These are phyloP conservation scores for Tenebrio molitor DNA, from an alignment of 1,140 invertebrate genomes.

Conservation along the genomic window DNA sequence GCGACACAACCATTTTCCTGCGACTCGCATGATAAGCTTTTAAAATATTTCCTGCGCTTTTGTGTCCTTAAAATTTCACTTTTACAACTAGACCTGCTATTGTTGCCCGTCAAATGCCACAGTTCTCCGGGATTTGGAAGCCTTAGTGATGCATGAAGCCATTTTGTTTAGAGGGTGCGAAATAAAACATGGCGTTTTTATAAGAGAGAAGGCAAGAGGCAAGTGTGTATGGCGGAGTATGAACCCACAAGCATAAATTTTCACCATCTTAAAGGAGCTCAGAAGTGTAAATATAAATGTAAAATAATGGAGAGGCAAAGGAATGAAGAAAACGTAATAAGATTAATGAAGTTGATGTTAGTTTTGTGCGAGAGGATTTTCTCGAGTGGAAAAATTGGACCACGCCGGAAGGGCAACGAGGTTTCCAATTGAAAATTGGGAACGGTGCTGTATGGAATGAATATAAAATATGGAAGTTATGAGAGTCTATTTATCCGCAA, in stretches of 20 bases:
- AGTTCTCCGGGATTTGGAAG: conserved; percentile 16
- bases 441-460: neutral
- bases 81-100: conserved; percentile 8
- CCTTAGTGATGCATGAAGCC: conserved; percentile 15
- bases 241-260: conserved; percentile 25
- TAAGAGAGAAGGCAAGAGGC: neutral
- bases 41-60: conserved; percentile 26
- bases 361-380: neutral
- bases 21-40: conserved; percentile 13
- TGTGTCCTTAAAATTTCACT: conserved; percentile 24
- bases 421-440: neutral
- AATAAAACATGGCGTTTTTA: conserved; percentile 16
- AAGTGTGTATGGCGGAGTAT: neutral
- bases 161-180: conserved; percentile 29
- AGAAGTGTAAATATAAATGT: conserved; percentile 31
- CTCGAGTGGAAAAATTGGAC: neutral
- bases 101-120: neutral
- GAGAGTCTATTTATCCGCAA: conserved; percentile 17
- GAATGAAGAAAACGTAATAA: conserved; percentile 29
- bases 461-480: conserved; percentile 20
- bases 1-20: neutral
- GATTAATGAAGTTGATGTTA: conserved; percentile 33
- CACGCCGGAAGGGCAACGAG: neutral
- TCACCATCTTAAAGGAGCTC: neutral
- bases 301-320: neutral